A percentile compares a stretch with the other conserved stretches of the same genome.
Conservation (phyloP, 2,888 invertebrate genomes). For the Dryomyza anilis region DNA sequence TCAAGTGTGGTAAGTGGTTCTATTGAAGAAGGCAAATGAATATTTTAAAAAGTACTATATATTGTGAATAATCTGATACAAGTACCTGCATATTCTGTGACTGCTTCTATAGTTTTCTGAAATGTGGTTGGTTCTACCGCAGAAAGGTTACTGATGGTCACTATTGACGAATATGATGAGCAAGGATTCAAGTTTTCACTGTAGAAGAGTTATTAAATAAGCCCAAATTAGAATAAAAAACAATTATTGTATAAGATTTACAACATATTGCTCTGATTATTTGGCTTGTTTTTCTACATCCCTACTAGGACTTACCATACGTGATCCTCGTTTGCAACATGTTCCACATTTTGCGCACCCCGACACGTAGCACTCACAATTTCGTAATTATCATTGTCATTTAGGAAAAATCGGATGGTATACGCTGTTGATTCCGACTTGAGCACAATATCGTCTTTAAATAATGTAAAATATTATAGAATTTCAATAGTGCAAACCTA, state of each 20-base stretch:
- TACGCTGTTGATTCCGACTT: constrained; percentile 38
- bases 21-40: neutral
- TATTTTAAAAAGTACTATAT: neutral
- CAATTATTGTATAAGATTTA: too few species aligned
- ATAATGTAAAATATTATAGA: constrained; percentile 2
- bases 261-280: neutral
- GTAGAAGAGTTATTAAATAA: neutral
- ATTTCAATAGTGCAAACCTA: too few species aligned
- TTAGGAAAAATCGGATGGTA: constrained; percentile 41
- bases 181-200: constrained; percentile 54
- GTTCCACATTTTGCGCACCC: constrained; percentile 32
- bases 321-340: constrained; percentile 35
- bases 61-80: too few species aligned
- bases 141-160: constrained; percentile 40
- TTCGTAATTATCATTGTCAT: constrained; percentile 40
- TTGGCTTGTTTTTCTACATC: neutral
- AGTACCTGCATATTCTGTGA: constrained; percentile 24
- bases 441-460: constrained; percentile 35
- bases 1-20: neutral
- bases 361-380: constrained; percentile 46
- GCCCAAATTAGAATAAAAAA: neutral
- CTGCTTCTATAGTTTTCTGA: constrained; percentile 34
- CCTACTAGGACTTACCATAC: constrained; percentile 42
- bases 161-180: constrained; percentile 43
- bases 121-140: constrained; percentile 25